phyloP scores from a whole-genome alignment of 2,113 vertebrate genomes.

The Sigmodon hispidus region DNA sequence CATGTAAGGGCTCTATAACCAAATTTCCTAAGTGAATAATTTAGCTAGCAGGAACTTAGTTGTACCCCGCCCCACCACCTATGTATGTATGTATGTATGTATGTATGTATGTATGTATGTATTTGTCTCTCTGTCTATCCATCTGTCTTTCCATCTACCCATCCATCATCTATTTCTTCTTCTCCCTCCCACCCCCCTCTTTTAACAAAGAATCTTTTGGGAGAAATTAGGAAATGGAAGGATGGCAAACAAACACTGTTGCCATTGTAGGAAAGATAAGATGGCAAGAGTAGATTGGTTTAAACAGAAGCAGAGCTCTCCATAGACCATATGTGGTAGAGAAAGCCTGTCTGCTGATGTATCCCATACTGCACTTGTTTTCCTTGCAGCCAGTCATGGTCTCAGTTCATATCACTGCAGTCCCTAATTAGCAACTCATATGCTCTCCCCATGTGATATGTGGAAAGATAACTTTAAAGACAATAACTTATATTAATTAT shows the following conservation, averaged over 20 bases:
- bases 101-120: not conserved
- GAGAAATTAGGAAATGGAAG: not conserved
- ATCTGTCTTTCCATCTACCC: too few relatives aligned
- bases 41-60: not conserved
- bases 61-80: not conserved
- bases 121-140: not conserved
- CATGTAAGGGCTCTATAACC: not conserved
- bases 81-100: not conserved
- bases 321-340: not conserved
- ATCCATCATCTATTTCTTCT: not conserved
- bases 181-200: not conserved
- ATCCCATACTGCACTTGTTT: not conserved
- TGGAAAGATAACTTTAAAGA: not conserved
- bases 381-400: not conserved
- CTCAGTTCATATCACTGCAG: not conserved
- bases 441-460: not conserved
- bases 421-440: not conserved
- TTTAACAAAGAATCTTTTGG: not conserved
- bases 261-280: not conserved
- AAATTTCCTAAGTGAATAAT: not conserved
- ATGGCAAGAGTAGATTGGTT: not conserved
- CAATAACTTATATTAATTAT: not conserved
- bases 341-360: not conserved
- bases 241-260: not conserved
- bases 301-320: not conserved